Conservation (phyloP, 2,113 vertebrate genomes). For the Oceanodroma tethys region DNA sequence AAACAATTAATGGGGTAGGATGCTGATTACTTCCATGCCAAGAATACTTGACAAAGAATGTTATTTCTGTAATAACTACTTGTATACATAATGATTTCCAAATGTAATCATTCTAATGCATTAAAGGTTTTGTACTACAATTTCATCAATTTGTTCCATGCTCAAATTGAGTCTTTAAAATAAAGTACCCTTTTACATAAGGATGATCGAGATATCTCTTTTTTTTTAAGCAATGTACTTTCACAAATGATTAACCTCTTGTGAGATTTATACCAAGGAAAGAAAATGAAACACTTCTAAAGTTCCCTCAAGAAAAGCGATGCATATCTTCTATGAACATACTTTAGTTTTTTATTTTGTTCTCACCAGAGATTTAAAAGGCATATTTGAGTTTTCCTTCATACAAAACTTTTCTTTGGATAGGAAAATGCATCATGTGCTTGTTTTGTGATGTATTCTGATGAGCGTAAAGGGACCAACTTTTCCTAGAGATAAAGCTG, state of each 20-base stretch:
- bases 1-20: slow-evolving; percentile 61
- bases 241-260: background rate
- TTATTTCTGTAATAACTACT: slow-evolving; percentile 57
- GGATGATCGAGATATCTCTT: background rate
- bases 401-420: background rate
- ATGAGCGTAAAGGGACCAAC: background rate
- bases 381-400: slow-evolving; percentile 1
- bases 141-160: slow-evolving; percentile 52
- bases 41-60: slow-evolving; percentile 52
- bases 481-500: background rate
- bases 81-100: slow-evolving; percentile 52
- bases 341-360: background rate
- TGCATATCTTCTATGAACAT: background rate
- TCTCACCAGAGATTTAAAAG: slow-evolving; percentile 8
- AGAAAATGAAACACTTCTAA: background rate
- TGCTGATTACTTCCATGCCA: slow-evolving; percentile 57
- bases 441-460: background rate
- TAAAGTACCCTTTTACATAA: slow-evolving; percentile 19
- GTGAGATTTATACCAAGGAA: background rate
- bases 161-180: slow-evolving; percentile 40
- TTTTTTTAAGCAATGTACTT: background rate
- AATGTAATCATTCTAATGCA: slow-evolving; percentile 47
- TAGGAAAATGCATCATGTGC: background rate
- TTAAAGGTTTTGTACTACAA: slow-evolving; percentile 19
- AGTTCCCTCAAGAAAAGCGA: background rate